Evolutionary conservation across 2,888 invertebrate genomes (phyloP).

Genomic region (Volucella inflata): DNA sequence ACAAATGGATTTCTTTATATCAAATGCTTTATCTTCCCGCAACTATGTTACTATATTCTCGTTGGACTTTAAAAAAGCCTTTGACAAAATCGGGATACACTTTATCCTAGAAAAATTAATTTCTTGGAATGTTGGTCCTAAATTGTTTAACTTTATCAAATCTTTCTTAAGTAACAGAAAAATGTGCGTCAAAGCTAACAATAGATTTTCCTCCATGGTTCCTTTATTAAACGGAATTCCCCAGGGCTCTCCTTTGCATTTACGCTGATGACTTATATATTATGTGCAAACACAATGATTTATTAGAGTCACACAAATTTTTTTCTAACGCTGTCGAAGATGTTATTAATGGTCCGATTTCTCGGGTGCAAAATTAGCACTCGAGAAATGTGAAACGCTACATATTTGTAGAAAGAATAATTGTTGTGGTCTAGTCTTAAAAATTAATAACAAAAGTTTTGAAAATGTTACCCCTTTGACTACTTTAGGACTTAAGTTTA

Average conservation of each 20-base stretch:
- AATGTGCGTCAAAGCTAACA: constrained; percentile 10
- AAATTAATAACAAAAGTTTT: constrained; percentile 15
- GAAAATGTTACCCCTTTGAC: constrained; percentile 9
- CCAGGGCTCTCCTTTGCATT: background rate
- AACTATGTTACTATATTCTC: constrained; percentile 38
- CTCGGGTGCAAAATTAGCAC: constrained; percentile 22
- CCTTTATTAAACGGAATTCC: too few species aligned
- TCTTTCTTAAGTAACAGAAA: constrained; percentile 16
- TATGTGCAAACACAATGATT: constrained; percentile 1
- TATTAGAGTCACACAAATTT: too few species aligned
- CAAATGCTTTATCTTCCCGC: constrained; percentile 15
- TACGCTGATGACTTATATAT: constrained; percentile 35
- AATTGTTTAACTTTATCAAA: constrained; percentile 16
- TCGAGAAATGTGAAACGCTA: constrained; percentile 34
- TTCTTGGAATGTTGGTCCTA: constrained; percentile 21
- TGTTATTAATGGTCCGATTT: constrained; percentile 3
- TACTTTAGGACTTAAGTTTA: constrained; percentile 37
- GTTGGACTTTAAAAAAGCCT: constrained; percentile 19
- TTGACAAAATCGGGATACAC: constrained; percentile 24
- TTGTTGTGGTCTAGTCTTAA: constrained; percentile 1
- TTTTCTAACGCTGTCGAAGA: background rate
- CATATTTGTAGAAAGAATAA: constrained; percentile 35
- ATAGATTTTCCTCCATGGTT: background rate
- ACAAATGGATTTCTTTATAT: constrained; percentile 12
- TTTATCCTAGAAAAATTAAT: constrained; percentile 19